Evolutionary conservation across 1,140 invertebrate genomes (phyloP).

Genomic region (Ganaspis sp.): DNA sequence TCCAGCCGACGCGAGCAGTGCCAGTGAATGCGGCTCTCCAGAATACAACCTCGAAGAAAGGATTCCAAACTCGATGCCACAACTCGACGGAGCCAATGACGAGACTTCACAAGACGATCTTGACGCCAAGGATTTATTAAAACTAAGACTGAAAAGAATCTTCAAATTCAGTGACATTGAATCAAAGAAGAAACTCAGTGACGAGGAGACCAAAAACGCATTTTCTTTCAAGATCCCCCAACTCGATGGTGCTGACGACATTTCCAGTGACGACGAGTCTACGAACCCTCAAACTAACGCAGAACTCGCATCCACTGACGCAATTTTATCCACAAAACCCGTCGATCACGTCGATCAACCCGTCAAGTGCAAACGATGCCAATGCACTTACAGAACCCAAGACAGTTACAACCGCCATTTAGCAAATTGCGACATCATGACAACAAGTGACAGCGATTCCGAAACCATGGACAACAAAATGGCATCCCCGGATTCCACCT

Average conservation of each 20-base stretch:
- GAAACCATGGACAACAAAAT: constrained; percentile 74
- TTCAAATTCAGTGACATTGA: constrained; percentile 61
- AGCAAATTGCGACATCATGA: constrained; percentile 84
- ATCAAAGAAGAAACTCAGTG: constrained; percentile 29
- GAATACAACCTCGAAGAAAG: constrained; percentile 68
- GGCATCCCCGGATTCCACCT: constrained; percentile 65
- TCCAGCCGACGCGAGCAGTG: constrained; percentile 78
- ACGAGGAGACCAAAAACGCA: background rate
- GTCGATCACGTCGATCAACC: constrained; percentile 78
- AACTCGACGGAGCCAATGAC: constrained; percentile 64
- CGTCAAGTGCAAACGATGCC: constrained; percentile 91
- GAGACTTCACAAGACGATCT: constrained; percentile 58
- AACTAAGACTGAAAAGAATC: constrained; percentile 35
- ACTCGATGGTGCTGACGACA: constrained; percentile 85
- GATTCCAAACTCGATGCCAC: constrained; percentile 57
- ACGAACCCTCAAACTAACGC: constrained; percentile 57
- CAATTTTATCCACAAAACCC: constrained; percentile 55
- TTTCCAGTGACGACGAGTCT: constrained; percentile 75
- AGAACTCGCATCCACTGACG: too few species aligned
- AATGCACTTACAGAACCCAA: constrained; percentile 91
- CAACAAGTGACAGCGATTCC: constrained; percentile 86
- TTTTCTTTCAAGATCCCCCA: constrained; percentile 78
- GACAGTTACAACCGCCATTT: constrained; percentile 91
- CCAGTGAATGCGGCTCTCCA: constrained; percentile 70
- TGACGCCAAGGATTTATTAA: background rate